A percentile compares a stretch with the other conserved stretches of the same genome.
Conservation (phyloP, 2,888 invertebrate species). For the Lagria hirta region DNA sequence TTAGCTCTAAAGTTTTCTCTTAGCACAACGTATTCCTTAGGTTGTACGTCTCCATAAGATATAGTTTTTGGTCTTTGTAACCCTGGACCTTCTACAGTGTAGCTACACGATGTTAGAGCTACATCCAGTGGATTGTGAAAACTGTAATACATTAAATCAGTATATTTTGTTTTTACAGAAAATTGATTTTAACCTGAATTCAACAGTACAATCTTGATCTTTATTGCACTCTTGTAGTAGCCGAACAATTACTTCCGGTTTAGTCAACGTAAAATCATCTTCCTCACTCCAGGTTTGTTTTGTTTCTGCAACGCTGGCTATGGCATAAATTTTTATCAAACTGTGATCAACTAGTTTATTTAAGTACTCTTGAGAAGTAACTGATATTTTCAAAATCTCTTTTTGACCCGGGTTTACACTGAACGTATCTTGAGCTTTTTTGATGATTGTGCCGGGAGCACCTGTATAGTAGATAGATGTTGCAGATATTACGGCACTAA, state of each 20-base stretch:
- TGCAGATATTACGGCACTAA: constrained; percentile 65
- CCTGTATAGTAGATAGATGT: constrained; percentile 72
- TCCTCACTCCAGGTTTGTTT: constrained; percentile 74
- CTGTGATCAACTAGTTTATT: constrained; percentile 70
- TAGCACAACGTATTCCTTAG: constrained; percentile 64
- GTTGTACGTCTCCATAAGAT: constrained; percentile 63
- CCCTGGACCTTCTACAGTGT: constrained; percentile 71
- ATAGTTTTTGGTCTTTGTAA: constrained; percentile 64
- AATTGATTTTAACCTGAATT: constrained; percentile 48
- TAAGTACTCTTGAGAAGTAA: constrained; percentile 68
- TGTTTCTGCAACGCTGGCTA: constrained; percentile 71
- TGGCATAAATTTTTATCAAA: constrained; percentile 71
- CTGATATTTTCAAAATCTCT: constrained; percentile 63
- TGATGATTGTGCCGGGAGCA: constrained; percentile 64
- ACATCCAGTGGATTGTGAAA: constrained; percentile 69
- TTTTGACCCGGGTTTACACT: constrained; percentile 63
- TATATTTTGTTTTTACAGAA: background rate
- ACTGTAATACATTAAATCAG: no score
- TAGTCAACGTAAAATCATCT: constrained; percentile 70
- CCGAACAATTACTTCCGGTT: constrained; percentile 67
- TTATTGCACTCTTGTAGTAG: constrained; percentile 60
- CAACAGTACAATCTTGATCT: constrained; percentile 59
- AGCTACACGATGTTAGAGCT: constrained; percentile 66
- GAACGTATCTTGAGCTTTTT: constrained; percentile 64
- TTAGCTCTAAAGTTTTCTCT: constrained; percentile 63